Evolutionary conservation across 64 coral and sea anemone species (phyloP), one percentile per base, ranked within the genome.

Genomic region (Pocillopora damicornis): DNA sequence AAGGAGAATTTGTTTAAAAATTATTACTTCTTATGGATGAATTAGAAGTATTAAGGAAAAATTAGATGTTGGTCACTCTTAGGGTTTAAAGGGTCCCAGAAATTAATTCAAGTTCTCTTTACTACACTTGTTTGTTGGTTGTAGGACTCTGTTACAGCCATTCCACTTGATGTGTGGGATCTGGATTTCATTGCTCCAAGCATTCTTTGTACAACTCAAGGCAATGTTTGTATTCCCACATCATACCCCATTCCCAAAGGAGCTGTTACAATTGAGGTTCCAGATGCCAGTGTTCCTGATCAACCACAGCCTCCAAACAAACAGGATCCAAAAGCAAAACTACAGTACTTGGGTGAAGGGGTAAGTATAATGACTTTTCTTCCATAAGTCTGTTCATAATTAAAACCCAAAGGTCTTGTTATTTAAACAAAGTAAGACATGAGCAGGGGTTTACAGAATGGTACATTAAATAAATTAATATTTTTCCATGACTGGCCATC

Each of bases 71-170:
- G 42, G 42, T 51, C 42, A 51, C 42, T 51, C 42, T 51, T 51
- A 51, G 42, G 42, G 42, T 51, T 51, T 51, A 51, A 51, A 30
- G 30, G 42, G 42, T 51, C 7, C 42, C 7, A 7, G 2, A 51
- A 51, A 51, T 51, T 51, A 51, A 51, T 51, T 51, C 7, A 51
- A 51, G 7, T 51, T 51, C 42, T 51, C 42, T 51, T 51, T 51
- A 51, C 42, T 1, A 51, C 2, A 7, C 1, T 18, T 56, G 76
- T 58, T 38, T 13, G 57, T 22, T 15, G 15, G 17, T 89, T 36
- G 12, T 22, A 98, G 96, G 93, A 95, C 83, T 98, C 96, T 15
- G 76, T 98, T 16, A 95, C 93, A 66, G 93, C 93, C 1, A 98
- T 98, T 85, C 93, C 96, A 4, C 78, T 95, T 16, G 93, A 95